phyloP scores from a whole-genome alignment of 2,797 vertebrate genomes.

The Sebastiscus tertius region DNA sequence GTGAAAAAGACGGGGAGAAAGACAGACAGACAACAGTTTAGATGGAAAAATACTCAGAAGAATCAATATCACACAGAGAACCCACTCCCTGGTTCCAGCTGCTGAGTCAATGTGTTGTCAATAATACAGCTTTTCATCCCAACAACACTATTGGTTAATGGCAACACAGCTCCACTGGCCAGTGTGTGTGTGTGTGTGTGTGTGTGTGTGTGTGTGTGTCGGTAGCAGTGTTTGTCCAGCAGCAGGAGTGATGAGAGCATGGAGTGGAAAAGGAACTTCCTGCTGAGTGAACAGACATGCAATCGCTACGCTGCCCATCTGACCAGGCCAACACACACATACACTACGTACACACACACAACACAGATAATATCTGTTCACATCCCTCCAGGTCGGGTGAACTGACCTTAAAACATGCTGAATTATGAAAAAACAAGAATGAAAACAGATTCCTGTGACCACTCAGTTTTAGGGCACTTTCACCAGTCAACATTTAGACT shows the following conservation, averaged over 20 bases:
- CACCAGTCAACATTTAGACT: too few species aligned
- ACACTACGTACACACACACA: slow-evolving; percentile 21
- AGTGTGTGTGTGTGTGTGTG: neutral
- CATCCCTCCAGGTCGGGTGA: neutral
- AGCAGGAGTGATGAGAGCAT: slow-evolving; percentile 67
- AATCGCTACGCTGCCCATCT: slow-evolving; percentile 34
- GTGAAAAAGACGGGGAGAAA: neutral
- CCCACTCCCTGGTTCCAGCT: neutral
- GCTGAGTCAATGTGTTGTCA: slow-evolving; percentile 40
- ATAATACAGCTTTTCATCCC: slow-evolving; percentile 36
- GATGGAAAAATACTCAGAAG: slow-evolving; percentile 38
- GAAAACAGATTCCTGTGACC: neutral
- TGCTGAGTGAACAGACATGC: slow-evolving; percentile 72
- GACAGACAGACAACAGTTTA: neutral
- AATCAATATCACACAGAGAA: slow-evolving; percentile 41
- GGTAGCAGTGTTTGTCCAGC: slow-evolving; percentile 59
- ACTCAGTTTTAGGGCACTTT: neutral
- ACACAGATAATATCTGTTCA: neutral
- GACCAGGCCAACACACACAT: slow-evolving; percentile 51
- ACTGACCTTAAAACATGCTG: neutral
- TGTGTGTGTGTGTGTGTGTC: slow-evolving; percentile 25
- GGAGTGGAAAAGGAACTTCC: slow-evolving; percentile 74
- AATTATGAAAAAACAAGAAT: neutral
- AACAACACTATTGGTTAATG: slow-evolving; percentile 10
- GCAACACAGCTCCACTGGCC: neutral